Evolutionary conservation across 2,888 invertebrate species (phyloP).

Genomic region (Stegana nigrithorax): DNA sequence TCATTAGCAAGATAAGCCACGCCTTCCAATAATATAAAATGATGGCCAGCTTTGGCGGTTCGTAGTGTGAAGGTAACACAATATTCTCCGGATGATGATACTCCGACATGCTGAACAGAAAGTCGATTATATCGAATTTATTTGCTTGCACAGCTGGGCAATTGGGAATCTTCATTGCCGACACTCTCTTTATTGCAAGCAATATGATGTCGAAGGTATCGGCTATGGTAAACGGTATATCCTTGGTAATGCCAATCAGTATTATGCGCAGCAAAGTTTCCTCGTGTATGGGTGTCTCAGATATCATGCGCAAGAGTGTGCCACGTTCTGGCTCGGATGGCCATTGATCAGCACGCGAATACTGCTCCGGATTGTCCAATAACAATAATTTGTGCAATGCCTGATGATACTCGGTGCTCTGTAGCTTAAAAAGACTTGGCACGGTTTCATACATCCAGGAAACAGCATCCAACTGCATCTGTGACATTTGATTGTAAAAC

Average conservation of each 20-base stretch:
- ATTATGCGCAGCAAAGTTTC: conserved; percentile 85
- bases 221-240: conserved; percentile 82
- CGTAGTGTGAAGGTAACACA: conserved; percentile 83
- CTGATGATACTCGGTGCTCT: conserved; percentile 79
- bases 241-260: conserved; percentile 80
- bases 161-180: conserved; percentile 79
- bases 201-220: conserved; percentile 90
- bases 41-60: conserved; percentile 88
- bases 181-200: conserved; percentile 85
- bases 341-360: conserved; percentile 88
- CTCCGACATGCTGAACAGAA: conserved; percentile 88
- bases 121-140: conserved; percentile 87
- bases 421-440: conserved; percentile 79
- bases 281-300: conserved; percentile 90
- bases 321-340: conserved; percentile 90
- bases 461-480: conserved; percentile 87
- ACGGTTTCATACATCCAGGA: conserved; percentile 90
- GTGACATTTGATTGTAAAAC: conserved; percentile 69
- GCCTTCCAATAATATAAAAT: conserved; percentile 95
- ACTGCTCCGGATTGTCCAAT: conserved; percentile 82
- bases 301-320: conserved; percentile 81
- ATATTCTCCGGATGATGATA: conserved; percentile 96
- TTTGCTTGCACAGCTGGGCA: conserved; percentile 80
- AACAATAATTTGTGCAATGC: conserved; percentile 84
- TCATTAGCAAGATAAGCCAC: conserved; percentile 87